These are phyloP conservation scores for Eurosta solidaginis DNA, from an alignment of 1,140 invertebrate genomes.

Conservation along the genomic window DNA sequence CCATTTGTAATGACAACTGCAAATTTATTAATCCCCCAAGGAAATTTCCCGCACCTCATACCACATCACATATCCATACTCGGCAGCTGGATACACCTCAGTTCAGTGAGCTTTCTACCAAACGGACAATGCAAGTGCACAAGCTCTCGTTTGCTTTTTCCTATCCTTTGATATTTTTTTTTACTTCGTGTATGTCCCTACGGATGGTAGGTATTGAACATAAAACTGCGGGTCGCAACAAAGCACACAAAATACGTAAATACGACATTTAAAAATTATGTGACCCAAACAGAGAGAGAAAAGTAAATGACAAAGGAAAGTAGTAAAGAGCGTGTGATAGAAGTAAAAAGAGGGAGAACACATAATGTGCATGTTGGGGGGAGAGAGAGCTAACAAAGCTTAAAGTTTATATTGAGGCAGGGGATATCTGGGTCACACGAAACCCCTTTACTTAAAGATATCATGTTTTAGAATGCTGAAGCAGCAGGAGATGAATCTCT, in stretches of 20 bases:
- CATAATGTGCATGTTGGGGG: too few relatives aligned
- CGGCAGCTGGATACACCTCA: too few relatives aligned
- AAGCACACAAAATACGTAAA: constrained; percentile 2
- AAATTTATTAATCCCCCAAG: constrained; percentile 20
- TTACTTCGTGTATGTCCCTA: not conserved
- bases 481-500: too few relatives aligned
- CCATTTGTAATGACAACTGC: constrained; percentile 9
- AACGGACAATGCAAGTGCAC: too few relatives aligned
- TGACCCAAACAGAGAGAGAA: not conserved
- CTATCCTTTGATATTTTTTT: not conserved
- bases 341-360: too few relatives aligned
- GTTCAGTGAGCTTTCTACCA: too few relatives aligned
- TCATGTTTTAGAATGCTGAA: too few relatives aligned
- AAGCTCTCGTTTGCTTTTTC: not conserved
- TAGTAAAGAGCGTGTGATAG: not conserved
- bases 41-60: not conserved
- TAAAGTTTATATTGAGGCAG: too few relatives aligned
- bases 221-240: not conserved
- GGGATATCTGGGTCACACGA: too few relatives aligned
- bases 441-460: too few relatives aligned
- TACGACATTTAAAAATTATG: constrained; percentile 6
- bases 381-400: too few relatives aligned
- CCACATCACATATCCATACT: too few relatives aligned
- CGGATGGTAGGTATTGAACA: not conserved
- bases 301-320: not conserved